Conservation (phyloP, 2,113 vertebrate genomes). For the Echinops telfairi region DNA sequence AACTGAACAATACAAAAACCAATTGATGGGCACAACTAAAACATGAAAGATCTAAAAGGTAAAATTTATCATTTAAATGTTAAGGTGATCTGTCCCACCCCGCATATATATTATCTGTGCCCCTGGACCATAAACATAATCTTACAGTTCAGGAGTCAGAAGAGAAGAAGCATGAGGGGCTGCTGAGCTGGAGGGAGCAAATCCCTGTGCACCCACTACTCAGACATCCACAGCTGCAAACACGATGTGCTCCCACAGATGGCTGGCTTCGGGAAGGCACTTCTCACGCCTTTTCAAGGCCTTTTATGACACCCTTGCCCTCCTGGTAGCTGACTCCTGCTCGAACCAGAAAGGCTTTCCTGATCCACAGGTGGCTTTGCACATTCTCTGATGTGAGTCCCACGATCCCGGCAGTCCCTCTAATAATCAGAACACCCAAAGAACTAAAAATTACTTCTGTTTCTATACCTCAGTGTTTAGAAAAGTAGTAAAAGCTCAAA, state of each 20-base stretch:
- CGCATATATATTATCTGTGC: not conserved
- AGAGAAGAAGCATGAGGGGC: not conserved
- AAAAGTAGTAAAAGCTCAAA: constrained; percentile 9
- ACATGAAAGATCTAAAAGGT: not conserved
- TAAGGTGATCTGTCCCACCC: too few species aligned
- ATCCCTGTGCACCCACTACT: not conserved
- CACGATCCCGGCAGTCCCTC: not conserved
- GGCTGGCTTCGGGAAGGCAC: not conserved
- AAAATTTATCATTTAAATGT: constrained; percentile 36
- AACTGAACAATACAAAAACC: not conserved
- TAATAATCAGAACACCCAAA: not conserved
- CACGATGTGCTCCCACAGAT: not conserved
- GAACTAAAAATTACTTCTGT: not conserved
- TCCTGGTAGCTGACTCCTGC: not conserved
- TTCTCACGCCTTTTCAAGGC: not conserved
- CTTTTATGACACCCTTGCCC: not conserved
- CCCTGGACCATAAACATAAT: not conserved
- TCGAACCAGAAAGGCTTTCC: not conserved
- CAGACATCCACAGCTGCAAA: not conserved
- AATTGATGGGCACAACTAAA: not conserved
- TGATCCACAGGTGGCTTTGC: not conserved
- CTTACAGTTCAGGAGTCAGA: constrained; percentile 1
- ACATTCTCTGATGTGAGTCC: not conserved
- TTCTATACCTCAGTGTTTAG: not conserved
- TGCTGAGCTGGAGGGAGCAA: not conserved